Percentiles rank a stretch among this genome's conserved stretches.
Conservation (phyloP, 2,113 vertebrate species). For the Mus pahari region DNA sequence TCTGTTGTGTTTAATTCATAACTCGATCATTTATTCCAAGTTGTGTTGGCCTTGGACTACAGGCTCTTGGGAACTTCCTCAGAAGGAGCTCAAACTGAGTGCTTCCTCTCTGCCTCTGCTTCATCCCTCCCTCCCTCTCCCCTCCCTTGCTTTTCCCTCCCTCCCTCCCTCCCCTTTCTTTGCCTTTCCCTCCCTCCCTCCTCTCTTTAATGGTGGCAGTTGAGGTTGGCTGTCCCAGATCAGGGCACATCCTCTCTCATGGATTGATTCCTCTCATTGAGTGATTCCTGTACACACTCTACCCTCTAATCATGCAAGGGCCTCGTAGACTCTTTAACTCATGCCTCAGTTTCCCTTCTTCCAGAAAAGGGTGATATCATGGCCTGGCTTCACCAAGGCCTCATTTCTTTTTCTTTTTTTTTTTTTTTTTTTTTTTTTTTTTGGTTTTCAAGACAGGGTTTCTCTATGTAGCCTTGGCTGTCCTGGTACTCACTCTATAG, state of each 20-base stretch:
- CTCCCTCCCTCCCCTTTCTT: accelerated
- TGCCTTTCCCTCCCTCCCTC: background rate
- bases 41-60: background rate
- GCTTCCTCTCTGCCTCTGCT: background rate
- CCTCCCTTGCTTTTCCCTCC: background rate
- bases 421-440: too few relatives aligned
- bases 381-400: accelerated
- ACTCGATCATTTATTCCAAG: conserved; percentile 58
- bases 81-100: background rate
- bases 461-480: too few relatives aligned
- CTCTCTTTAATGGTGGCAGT: background rate
- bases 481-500: too few relatives aligned
- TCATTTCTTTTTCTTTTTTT: too few relatives aligned
- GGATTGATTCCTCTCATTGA: too few relatives aligned
- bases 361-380: background rate
- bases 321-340: background rate
- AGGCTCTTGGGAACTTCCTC: background rate
- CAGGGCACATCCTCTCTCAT: background rate
- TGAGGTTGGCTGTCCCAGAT: background rate
- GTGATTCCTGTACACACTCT: accelerated
- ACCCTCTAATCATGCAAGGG: background rate
- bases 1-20: conserved; percentile 78
- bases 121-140: accelerated
- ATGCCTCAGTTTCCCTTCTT: background rate
- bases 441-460: too few relatives aligned